These are phyloP conservation scores for Numenius phaeopus DNA, from an alignment of 2,797 vertebrate species.

Conservation along the genomic window DNA sequence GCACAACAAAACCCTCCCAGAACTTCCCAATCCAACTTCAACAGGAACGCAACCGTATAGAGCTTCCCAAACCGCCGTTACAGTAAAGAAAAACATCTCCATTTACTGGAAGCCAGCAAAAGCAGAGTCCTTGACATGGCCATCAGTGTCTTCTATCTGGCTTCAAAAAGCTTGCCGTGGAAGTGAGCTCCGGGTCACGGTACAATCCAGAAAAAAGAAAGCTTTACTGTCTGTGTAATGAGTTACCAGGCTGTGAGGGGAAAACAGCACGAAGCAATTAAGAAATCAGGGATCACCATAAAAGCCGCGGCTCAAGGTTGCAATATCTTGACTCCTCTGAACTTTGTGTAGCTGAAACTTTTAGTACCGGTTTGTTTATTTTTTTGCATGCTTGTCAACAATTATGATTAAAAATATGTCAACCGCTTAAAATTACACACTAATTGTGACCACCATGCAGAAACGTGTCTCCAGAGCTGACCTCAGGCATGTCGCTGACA, in stretches of 20 bases:
- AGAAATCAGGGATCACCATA: background rate
- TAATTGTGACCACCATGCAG: background rate
- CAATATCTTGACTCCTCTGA: background rate
- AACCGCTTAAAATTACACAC: background rate
- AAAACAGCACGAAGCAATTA: background rate
- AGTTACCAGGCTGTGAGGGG: background rate
- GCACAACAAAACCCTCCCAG: background rate
- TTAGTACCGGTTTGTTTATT: rapidly evolving
- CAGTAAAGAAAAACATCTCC: background rate
- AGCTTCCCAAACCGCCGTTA: background rate
- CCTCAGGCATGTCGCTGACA: background rate
- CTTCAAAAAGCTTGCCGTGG: background rate
- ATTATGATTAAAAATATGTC: background rate
- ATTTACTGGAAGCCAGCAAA: background rate
- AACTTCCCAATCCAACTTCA: background rate
- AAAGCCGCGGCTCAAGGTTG: rapidly evolving
- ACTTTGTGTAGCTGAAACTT: background rate
- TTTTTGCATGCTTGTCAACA: background rate
- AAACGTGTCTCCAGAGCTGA: background rate
- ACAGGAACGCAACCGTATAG: rapidly evolving
- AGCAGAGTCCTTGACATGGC: background rate
- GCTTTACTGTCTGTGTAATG: background rate
- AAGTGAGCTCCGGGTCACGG: background rate
- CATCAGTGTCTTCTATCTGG: background rate
- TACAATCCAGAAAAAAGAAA: rapidly evolving